Evolutionary conservation across 2,113 vertebrate genomes (phyloP).

Genomic region (Neolamprologus kungweensis): DNA sequence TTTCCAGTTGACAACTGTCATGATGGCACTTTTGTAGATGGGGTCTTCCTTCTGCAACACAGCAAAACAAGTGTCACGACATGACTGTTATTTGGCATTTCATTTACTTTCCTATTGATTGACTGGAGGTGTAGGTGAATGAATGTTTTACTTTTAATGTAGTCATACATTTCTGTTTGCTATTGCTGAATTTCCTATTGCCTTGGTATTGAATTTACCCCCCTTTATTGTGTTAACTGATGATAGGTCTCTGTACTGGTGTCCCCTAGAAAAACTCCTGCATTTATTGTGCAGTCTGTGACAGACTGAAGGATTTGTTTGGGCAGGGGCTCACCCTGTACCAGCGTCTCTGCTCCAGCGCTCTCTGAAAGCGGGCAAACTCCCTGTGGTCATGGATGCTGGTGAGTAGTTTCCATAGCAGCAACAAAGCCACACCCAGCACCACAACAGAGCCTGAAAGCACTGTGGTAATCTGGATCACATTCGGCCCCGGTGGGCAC

Average conservation of each 20-base stretch:
- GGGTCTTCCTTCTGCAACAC: slow-evolving; percentile 17
- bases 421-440: slow-evolving; percentile 23
- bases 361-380: slow-evolving; percentile 31
- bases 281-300: not conserved
- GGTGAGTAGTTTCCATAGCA: slow-evolving; percentile 62
- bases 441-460: slow-evolving; percentile 20
- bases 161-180: not conserved
- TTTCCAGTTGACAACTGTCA: slow-evolving; percentile 31
- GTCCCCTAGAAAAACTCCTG: not conserved
- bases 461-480: slow-evolving; percentile 34
- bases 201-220: not conserved
- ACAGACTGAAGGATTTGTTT: slow-evolving; percentile 18
- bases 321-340: not conserved
- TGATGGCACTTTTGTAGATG: slow-evolving; percentile 22
- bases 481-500: slow-evolving; percentile 10
- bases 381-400: slow-evolving; percentile 38
- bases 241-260: not conserved
- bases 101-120: not conserved
- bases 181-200: not conserved
- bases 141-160: not conserved
- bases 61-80: not conserved
- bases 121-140: not conserved
- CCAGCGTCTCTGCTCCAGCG: slow-evolving; percentile 20
- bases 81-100: not conserved
- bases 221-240: not conserved